phyloP scores from a whole-genome alignment of 1,140 invertebrate species.

The Sycophaga agraensis region DNA sequence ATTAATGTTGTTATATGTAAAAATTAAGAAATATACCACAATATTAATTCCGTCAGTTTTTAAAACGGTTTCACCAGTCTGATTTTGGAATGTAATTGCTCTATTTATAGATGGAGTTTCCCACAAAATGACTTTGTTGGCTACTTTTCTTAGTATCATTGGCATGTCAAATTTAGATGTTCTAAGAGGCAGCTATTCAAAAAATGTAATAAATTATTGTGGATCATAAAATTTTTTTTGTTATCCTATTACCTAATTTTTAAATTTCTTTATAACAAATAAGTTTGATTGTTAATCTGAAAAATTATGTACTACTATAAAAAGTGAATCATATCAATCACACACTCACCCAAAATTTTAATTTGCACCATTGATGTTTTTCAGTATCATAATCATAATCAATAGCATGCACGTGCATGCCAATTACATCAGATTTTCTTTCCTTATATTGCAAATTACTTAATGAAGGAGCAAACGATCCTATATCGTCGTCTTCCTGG shows the following conservation, averaged over 20 bases:
- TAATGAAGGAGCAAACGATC: background rate
- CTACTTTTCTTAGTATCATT: slow-evolving; percentile 74
- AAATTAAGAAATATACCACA: slow-evolving; percentile 55
- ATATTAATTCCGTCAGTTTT: slow-evolving; percentile 97
- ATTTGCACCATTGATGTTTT: slow-evolving; percentile 72
- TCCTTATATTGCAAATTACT: slow-evolving; percentile 46
- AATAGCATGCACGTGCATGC: slow-evolving; percentile 55
- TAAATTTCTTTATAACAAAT: no score
- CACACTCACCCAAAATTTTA: slow-evolving; percentile 65
- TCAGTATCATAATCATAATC: slow-evolving; percentile 78
- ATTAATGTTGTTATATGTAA: no score
- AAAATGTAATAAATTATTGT: no score
- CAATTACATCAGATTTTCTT: slow-evolving; percentile 46
- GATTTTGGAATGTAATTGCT: slow-evolving; percentile 74
- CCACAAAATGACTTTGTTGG: slow-evolving; percentile 74
- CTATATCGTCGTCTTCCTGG: slow-evolving; percentile 42
- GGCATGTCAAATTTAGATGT: slow-evolving; percentile 74
- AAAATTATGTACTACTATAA: slow-evolving; percentile 6
- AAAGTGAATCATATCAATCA: background rate
- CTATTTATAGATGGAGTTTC: slow-evolving; percentile 80
- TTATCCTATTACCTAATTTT: no score
- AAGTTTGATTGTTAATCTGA: no score
- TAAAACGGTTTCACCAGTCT: slow-evolving; percentile 63
- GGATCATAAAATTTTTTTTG: no score
- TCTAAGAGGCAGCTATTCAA: slow-evolving; percentile 65